phyloP scores from a whole-genome alignment of 2,888 invertebrate genomes.

The Agonopterix arenella region DNA sequence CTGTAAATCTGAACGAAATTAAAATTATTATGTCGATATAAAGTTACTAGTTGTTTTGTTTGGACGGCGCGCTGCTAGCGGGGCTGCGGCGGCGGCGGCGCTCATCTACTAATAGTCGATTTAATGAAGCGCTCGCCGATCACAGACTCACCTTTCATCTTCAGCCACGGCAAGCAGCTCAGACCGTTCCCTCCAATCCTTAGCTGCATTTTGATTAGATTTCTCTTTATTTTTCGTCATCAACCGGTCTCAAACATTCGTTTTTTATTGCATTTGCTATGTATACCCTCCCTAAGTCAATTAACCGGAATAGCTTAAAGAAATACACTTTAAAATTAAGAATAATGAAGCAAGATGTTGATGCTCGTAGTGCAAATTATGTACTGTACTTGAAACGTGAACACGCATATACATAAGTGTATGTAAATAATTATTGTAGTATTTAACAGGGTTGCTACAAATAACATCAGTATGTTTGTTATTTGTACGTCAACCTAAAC shows the following conservation, averaged over 20 bases:
- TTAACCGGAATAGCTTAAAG: background rate
- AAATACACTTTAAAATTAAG: background rate
- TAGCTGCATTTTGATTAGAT: slow-evolving; percentile 52
- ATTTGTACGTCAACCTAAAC: no score
- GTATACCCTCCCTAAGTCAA: slow-evolving; percentile 9
- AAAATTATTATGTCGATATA: no score
- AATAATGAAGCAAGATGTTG: slow-evolving; percentile 3
- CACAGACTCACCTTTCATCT: slow-evolving; percentile 64
- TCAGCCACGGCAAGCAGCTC: slow-evolving; percentile 67
- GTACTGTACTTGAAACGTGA: slow-evolving; percentile 6
- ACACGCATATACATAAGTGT: slow-evolving; percentile 25
- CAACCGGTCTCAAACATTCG: slow-evolving; percentile 11
- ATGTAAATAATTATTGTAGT: slow-evolving; percentile 47
- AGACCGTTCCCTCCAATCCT: slow-evolving; percentile 55
- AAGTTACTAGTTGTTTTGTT: slow-evolving; percentile 40
- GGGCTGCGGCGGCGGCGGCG: slow-evolving; percentile 10
- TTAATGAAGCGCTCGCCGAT: slow-evolving; percentile 46
- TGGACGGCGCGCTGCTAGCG: slow-evolving; percentile 10
- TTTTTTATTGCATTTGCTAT: slow-evolving; percentile 9
- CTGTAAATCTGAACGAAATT: no score
- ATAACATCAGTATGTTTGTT: background rate
- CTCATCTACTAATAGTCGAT: slow-evolving; percentile 53
- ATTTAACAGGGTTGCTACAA: slow-evolving; percentile 32
- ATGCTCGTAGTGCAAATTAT: slow-evolving; percentile 1
- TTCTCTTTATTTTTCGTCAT: slow-evolving; percentile 65